These are phyloP conservation scores for Orchesella cincta DNA, from an alignment of 1,140 invertebrate genomes.

Conservation along the genomic window DNA sequence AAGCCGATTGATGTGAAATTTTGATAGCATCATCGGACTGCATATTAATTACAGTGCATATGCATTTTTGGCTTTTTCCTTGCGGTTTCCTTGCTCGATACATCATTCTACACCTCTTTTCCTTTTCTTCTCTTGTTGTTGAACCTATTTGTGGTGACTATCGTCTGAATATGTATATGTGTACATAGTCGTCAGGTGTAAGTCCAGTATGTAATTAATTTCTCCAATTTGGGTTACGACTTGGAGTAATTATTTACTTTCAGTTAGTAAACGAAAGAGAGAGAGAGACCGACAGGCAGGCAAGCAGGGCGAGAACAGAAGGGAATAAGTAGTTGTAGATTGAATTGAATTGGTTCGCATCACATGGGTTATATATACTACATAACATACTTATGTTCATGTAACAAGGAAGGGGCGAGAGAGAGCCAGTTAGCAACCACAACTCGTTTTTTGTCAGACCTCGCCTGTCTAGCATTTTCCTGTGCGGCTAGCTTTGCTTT, in stretches of 20 bases:
- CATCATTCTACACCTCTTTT: too few relatives aligned
- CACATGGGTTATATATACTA: not conserved
- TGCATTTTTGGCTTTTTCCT: too few relatives aligned
- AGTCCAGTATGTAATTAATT: conserved; percentile 5
- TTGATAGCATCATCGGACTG: too few relatives aligned
- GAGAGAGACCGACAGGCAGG: not conserved
- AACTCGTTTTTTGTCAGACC: not conserved
- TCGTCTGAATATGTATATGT: too few relatives aligned
- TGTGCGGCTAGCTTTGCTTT: not conserved
- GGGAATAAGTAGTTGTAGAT: not conserved
- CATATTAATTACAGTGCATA: too few relatives aligned
- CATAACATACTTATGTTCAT: conserved; percentile 3
- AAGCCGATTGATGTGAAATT: too few relatives aligned
- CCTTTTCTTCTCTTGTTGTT: too few relatives aligned
- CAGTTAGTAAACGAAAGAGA: not conserved
- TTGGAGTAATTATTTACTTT: not conserved
- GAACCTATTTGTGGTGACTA: too few relatives aligned
- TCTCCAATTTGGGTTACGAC: not conserved
- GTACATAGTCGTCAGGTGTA: not conserved
- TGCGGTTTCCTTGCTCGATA: too few relatives aligned
- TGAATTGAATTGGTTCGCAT: not conserved
- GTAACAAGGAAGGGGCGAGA: not conserved
- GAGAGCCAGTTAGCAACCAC: not conserved
- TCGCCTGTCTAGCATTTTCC: not conserved
- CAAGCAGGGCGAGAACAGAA: not conserved